Percentiles rank a stretch among this genome's conserved stretches.
Conservation (phyloP, 2,888 invertebrate species). For the Andrena minutula region DNA sequence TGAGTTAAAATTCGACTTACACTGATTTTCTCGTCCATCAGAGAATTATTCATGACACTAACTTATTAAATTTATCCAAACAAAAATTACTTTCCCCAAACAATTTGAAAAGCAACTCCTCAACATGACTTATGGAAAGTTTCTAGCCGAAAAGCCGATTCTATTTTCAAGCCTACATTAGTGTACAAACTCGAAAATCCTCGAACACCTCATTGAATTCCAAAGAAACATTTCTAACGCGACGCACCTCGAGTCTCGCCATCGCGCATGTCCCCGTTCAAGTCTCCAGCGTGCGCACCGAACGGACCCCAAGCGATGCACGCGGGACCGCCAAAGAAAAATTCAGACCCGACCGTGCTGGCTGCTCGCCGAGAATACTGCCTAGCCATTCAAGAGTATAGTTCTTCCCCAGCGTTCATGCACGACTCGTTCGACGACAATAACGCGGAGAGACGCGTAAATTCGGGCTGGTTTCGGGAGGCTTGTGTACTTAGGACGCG, state of each 20-base stretch:
- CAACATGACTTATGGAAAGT: too few relatives aligned
- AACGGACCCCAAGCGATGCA: conserved; percentile 4
- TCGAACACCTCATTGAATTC: too few relatives aligned
- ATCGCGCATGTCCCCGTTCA: neutral
- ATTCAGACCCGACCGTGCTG: neutral
- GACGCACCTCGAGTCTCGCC: neutral
- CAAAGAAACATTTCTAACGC: too few relatives aligned
- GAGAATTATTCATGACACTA: too few relatives aligned
- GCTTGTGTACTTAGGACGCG: conserved; percentile 52
- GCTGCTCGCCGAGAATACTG: conserved; percentile 12
- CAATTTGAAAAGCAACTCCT: too few relatives aligned
- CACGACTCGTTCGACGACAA: conserved; percentile 27
- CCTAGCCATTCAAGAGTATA: conserved; percentile 21
- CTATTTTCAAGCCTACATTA: too few relatives aligned
- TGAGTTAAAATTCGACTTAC: too few relatives aligned
- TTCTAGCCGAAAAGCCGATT: too few relatives aligned
- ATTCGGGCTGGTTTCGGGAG: conserved; percentile 19
- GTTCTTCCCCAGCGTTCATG: conserved; percentile 16
- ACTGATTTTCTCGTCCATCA: too few relatives aligned
- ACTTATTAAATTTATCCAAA: too few relatives aligned
- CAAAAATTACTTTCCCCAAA: too few relatives aligned
- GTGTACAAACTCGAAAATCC: too few relatives aligned
- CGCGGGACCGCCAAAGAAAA: neutral
- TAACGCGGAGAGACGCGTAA: conserved; percentile 5
- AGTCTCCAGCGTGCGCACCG: conserved; percentile 3